Evolutionary conservation across 2,113 vertebrate species (phyloP).

Genomic region (Silurus glanis): DNA sequence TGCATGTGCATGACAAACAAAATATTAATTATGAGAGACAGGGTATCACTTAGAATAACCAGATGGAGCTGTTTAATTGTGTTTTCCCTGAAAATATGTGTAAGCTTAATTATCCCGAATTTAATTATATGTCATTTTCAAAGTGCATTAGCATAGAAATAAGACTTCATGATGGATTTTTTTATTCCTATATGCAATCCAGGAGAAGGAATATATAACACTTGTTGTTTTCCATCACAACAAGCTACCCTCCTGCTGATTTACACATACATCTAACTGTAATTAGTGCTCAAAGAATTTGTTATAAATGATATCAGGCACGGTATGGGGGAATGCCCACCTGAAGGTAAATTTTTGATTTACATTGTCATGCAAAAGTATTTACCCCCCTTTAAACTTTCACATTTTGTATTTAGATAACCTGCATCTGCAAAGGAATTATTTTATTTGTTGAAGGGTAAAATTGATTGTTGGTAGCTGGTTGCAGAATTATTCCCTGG

Average conservation of each 20-base stretch:
- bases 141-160: constrained; percentile 55
- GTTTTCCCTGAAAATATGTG: constrained; percentile 50
- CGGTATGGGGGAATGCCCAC: neutral
- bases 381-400: no score
- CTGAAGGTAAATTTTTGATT: neutral
- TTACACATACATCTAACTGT: neutral
- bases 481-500: neutral
- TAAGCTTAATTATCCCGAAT: constrained; percentile 57
- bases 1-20: constrained; percentile 55
- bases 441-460: neutral
- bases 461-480: neutral
- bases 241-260: constrained; percentile 11
- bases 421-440: no score
- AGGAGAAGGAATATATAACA: constrained; percentile 9
- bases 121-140: constrained; percentile 58
- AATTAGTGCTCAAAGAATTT: constrained; percentile 3
- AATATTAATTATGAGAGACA: constrained; percentile 59
- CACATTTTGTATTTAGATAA: no score
- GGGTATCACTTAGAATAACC: constrained; percentile 54
- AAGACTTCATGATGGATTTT: constrained; percentile 40
- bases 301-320: neutral
- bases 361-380: no score
- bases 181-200: constrained; percentile 28
- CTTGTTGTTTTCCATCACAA: constrained; percentile 26
- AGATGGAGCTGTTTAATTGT: constrained; percentile 55